Percentiles rank a stretch among this genome's conserved stretches.
Conservation (phyloP, 2,888 invertebrate species). For the Mayetiola destructor region DNA sequence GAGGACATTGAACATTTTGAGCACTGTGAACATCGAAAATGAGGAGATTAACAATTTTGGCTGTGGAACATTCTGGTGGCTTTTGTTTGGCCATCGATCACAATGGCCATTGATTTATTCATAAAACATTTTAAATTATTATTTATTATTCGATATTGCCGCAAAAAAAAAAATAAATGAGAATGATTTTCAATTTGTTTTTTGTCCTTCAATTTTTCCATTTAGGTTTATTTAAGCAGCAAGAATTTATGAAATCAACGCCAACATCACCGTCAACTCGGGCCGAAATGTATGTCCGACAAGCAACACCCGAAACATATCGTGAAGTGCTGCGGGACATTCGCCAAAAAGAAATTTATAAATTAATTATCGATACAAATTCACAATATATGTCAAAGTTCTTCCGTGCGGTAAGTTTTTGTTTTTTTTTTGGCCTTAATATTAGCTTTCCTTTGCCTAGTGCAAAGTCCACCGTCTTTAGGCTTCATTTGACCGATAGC, state of each 20-base stretch:
- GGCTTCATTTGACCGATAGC: background rate
- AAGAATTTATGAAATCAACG: conserved; percentile 64
- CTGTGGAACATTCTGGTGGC: too few species aligned
- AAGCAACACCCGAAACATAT: conserved; percentile 53
- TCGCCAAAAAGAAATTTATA: conserved; percentile 72
- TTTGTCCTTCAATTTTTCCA: background rate
- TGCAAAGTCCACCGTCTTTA: background rate
- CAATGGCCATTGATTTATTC: too few species aligned
- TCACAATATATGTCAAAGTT: conserved; percentile 65
- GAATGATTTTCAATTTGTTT: background rate
- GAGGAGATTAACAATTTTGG: too few species aligned
- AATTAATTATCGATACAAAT: conserved; percentile 78
- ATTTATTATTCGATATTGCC: too few species aligned
- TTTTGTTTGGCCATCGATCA: too few species aligned
- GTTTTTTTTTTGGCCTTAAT: background rate
- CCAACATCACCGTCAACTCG: conserved; percentile 45
- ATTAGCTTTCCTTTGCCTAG: background rate
- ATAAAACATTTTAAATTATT: too few species aligned
- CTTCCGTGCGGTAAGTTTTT: conserved; percentile 66
- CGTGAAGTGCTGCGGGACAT: conserved; percentile 49
- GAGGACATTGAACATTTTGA: too few species aligned
- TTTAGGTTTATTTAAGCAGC: conserved; percentile 65
- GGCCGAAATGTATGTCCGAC: conserved; percentile 63
- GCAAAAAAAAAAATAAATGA: too few species aligned
- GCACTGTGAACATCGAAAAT: too few species aligned